phyloP scores from a whole-genome alignment of 2,113 vertebrate genomes.

The Manacus vitellinus region DNA sequence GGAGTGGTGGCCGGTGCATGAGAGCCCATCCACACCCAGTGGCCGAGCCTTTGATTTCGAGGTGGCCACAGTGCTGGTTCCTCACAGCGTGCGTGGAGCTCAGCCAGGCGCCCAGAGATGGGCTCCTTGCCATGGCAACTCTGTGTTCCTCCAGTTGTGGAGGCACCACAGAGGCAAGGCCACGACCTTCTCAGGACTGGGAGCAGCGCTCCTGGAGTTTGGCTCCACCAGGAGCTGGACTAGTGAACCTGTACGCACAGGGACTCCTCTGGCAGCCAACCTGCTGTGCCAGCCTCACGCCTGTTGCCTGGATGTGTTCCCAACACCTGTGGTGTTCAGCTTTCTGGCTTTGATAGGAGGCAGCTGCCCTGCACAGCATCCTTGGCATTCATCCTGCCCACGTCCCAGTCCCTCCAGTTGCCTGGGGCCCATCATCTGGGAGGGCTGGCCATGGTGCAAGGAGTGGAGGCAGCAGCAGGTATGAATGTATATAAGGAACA shows the following conservation, averaged over 20 bases:
- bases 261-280: not conserved
- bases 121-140: not conserved
- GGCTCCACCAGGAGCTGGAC: not conserved
- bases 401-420: not conserved
- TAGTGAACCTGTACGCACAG: not conserved
- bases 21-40: not conserved
- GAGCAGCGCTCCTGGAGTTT: conserved; percentile 8
- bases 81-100: not conserved
- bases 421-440: not conserved
- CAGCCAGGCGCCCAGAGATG: not conserved
- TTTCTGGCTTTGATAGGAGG: not conserved
- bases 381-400: not conserved
- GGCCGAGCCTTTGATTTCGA: not conserved
- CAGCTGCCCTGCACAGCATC: not conserved
- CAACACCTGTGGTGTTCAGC: not conserved
- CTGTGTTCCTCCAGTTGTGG: rapidly evolving
- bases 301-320: not conserved
- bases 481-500: not conserved
- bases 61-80: not conserved
- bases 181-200: conserved; percentile 53
- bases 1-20: rapidly evolving
- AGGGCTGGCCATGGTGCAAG: not conserved
- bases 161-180: not conserved
- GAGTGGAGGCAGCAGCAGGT: not conserved
- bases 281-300: not conserved